Percentiles rank a stretch among this genome's conserved stretches.
These are phyloP conservation scores for Dromaius novaehollandiae DNA, from an alignment of 2,113 vertebrate genomes.

Conservation along the genomic window DNA sequence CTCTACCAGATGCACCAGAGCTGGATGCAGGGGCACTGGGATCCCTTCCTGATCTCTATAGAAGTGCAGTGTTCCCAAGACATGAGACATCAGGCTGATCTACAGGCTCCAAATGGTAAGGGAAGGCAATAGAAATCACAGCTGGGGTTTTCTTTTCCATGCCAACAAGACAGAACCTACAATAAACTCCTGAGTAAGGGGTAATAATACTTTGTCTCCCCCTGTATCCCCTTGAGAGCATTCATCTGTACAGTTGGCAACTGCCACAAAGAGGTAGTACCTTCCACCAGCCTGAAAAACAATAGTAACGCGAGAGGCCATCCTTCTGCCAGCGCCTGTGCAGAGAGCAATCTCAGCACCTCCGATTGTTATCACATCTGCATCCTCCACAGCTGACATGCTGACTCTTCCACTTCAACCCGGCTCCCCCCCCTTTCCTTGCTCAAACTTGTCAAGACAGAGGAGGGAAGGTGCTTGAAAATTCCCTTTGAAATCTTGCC, in stretches of 20 bases:
- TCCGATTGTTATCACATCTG: not conserved
- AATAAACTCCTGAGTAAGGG: not conserved
- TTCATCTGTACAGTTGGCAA: not conserved
- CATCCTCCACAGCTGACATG: not conserved
- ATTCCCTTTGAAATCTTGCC: conserved; percentile 74
- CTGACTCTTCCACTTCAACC: not conserved
- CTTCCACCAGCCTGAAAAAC: not conserved
- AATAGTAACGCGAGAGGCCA: not conserved
- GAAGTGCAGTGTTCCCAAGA: not conserved
- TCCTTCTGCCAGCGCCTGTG: not conserved
- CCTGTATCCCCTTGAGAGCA: not conserved
- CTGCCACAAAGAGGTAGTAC: not conserved
- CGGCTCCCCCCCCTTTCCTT: not conserved
- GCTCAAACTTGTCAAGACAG: not conserved
- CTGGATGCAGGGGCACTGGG: fast-evolving
- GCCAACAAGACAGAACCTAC: not conserved
- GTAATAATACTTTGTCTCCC: not conserved
- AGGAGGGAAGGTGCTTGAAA: conserved; percentile 52
- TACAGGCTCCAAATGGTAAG: not conserved
- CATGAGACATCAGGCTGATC: not conserved
- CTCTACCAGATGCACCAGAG: not conserved
- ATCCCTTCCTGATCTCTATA: not conserved
- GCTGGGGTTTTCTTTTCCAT: not conserved
- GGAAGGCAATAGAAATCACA: not conserved
- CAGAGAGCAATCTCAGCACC: not conserved